Evolutionary conservation across 2,888 invertebrate species (phyloP).

Genomic region (Coelinius sp.): DNA sequence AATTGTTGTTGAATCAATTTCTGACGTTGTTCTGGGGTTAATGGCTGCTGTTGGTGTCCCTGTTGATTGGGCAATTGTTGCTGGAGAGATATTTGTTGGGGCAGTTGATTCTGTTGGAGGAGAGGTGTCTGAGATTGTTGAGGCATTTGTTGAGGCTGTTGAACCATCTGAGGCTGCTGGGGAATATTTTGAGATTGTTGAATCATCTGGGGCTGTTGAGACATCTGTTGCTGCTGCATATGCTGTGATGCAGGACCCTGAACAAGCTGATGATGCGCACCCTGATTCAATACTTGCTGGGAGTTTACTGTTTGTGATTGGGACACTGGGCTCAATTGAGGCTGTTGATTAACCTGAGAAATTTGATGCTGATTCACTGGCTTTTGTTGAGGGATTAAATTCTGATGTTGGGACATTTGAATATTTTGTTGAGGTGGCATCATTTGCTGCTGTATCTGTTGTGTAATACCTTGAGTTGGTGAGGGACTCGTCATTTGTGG

Average conservation of each 20-base stretch:
- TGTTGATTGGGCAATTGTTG: constrained; percentile 72
- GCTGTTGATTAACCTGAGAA: constrained; percentile 52
- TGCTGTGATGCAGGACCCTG: constrained; percentile 48
- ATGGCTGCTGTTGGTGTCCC: constrained; percentile 58
- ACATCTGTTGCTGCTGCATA: constrained; percentile 45
- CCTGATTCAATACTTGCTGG: constrained; percentile 44
- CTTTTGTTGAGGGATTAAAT: constrained; percentile 50
- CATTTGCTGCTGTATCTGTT: constrained; percentile 48
- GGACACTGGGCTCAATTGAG: constrained; percentile 47
- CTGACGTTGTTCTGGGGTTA: constrained; percentile 52
- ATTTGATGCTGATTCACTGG: constrained; percentile 49
- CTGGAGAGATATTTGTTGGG: constrained; percentile 51
- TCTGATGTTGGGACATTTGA: constrained; percentile 62
- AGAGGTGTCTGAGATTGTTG: constrained; percentile 50
- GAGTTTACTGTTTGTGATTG: constrained; percentile 55
- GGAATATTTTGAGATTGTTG: constrained; percentile 40
- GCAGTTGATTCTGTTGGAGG: constrained; percentile 43
- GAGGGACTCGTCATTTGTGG: constrained; percentile 29
- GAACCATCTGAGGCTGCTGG: constrained; percentile 34
- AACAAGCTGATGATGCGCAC: constrained; percentile 35
- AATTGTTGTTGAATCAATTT: constrained; percentile 74
- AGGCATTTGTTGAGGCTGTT: constrained; percentile 43
- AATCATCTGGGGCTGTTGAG: constrained; percentile 43
- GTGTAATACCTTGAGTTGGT: constrained; percentile 41
- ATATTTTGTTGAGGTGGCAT: constrained; percentile 70